Base-by-base conservation (phyloP, 2,797 vertebrate species). In the Numenius phaeopus region DNA sequence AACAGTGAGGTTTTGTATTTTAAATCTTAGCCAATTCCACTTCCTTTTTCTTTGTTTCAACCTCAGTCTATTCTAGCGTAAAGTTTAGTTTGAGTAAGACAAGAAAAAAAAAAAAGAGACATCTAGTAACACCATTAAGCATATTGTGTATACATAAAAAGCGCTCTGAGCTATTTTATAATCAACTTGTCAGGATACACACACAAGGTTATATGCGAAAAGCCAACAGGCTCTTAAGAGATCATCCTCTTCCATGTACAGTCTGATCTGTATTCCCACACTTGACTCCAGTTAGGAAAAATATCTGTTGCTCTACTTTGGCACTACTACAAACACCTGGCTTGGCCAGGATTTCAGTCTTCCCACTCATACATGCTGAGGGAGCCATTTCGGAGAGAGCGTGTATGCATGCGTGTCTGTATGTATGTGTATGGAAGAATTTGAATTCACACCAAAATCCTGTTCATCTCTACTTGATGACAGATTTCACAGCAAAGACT, bases 291-390 rank as follows among this genome's bases (percentile, higher is more conserved):
- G 78, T 26, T 83, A 70, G 72, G 71, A 84, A 94, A 93, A 93
- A 75, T 94, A 83, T 81, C 76, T 92, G 54, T 81, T 87, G 87
- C 83, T 96, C 65, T 79, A 10, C 71, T 95, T 83, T 96, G 95
- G 97, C 95, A 93, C 34, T 37, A 80, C 83, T 95, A 94, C 89
- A 95, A 96, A 95, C 96, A 98, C 94, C 97, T 96, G 96, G 87
- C 29, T 96, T 96, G 88, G 90, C 94, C 70, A 69, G 83, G 64
- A 64, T 85, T 91, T 88, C 55, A 65, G 47, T 69, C 81, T 89
- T 94, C 89, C 87, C 85, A 95, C 84, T 88, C 66, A 32, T 3
- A 78, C 86, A 65, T 84, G 87, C 83, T 27, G 37, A 81, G 64
- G 65, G 59, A 93, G 55, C 62, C 71, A 79, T 93, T 94, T 71